A percentile compares a stretch with the other conserved stretches of the same genome.
Evolutionary conservation across 2,888 invertebrate genomes (phyloP).

Genomic region (Chalcis sispes): DNA sequence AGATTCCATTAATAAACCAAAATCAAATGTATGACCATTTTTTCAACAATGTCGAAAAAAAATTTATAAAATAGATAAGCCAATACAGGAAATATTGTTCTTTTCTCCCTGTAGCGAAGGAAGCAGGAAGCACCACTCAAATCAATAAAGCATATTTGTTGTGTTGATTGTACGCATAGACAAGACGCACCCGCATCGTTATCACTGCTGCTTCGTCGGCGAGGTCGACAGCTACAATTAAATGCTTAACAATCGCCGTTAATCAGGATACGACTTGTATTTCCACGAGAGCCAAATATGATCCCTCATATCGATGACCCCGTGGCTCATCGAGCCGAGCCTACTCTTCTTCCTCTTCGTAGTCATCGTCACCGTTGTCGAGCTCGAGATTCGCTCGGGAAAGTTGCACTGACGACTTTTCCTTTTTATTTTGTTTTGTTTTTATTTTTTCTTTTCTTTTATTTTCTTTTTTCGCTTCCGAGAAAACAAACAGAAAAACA

Average conservation of each 20-base stretch:
- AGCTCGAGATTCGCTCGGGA: background rate
- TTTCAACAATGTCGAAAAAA: too few species aligned
- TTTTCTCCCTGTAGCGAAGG: conserved; percentile 30
- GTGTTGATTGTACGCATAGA: conserved; percentile 56
- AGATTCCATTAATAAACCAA: too few species aligned
- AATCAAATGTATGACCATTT: too few species aligned
- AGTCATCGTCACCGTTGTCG: background rate
- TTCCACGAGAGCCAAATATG: conserved; percentile 56
- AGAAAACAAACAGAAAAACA: too few species aligned
- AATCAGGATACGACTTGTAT: conserved; percentile 62
- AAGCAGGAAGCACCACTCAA: conserved; percentile 53
- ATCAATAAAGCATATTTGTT: conserved; percentile 44
- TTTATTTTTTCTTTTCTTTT: background rate
- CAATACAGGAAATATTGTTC: too few species aligned
- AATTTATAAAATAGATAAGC: too few species aligned
- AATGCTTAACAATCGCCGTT: conserved; percentile 59
- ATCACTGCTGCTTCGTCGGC: background rate
- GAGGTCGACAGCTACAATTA: conserved; percentile 32
- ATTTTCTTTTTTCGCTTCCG: background rate
- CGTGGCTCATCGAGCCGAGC: conserved; percentile 34
- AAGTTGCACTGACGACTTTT: background rate
- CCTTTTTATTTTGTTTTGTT: background rate
- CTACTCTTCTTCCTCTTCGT: background rate
- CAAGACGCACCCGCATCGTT: conserved; percentile 39
- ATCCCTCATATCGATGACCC: conserved; percentile 46